phyloP scores from a whole-genome alignment of 64 coral and sea anemone species.

The Pocillopora verrucosa region DNA sequence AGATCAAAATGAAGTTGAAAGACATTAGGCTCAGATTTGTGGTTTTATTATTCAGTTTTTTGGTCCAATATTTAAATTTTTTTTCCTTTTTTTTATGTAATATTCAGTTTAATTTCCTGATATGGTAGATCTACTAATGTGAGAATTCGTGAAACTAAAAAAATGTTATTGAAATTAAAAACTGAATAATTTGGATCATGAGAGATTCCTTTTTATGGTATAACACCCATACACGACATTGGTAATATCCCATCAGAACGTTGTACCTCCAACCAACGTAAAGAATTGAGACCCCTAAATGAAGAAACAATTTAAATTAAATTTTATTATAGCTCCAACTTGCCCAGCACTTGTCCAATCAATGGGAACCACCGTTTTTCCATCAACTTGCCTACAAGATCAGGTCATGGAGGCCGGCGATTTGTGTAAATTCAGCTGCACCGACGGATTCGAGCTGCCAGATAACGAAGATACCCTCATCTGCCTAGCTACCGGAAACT shows the following conservation, averaged over 20 bases:
- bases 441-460: slow-evolving; percentile 23
- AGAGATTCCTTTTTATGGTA: no score
- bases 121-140: no score
- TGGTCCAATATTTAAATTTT: no score
- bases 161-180: no score
- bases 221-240: no score
- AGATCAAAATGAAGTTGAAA: no score
- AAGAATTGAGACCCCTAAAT: not conserved
- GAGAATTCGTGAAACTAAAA: no score
- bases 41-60: no score
- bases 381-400: slow-evolving; percentile 31
- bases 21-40: no score
- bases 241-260: not conserved
- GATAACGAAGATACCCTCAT: not conserved
- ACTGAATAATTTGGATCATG: no score
- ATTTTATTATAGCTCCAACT: slow-evolving; percentile 14
- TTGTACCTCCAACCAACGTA: not conserved
- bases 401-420: slow-evolving; percentile 42
- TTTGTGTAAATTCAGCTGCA: slow-evolving; percentile 61
- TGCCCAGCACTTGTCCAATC: not conserved
- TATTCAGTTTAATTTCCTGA: no score
- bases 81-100: no score
- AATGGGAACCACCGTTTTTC: slow-evolving; percentile 15
- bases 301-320: not conserved
- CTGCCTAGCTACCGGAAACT: slow-evolving; percentile 14